Evolutionary conservation across 2,797 vertebrate genomes (phyloP).

Genomic region (Sebastes elongatus): DNA sequence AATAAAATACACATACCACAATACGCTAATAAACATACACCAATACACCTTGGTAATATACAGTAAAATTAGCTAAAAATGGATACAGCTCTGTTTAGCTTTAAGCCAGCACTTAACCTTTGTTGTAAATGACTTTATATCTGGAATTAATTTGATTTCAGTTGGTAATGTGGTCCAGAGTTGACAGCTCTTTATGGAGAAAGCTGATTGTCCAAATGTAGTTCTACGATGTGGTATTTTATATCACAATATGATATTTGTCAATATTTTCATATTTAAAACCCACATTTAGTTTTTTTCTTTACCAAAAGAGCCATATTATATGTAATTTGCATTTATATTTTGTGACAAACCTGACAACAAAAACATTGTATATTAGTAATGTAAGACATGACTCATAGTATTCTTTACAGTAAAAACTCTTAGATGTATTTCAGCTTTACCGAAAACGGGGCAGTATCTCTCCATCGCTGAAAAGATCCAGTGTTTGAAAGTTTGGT

Average conservation of each 20-base stretch:
- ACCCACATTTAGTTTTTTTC: background rate
- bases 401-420: background rate
- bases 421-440: background rate
- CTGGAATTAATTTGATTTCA: too few species aligned
- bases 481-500: background rate
- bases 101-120: too few species aligned
- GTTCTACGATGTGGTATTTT: too few species aligned
- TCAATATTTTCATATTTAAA: background rate
- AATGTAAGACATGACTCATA: background rate
- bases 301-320: background rate
- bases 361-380: background rate
- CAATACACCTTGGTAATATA: too few species aligned
- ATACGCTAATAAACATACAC: too few species aligned
- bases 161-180: too few species aligned
- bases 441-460: slow-evolving; percentile 38
- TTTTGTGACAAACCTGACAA: background rate
- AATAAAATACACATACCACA: too few species aligned
- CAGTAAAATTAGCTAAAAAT: too few species aligned
- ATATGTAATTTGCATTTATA: background rate
- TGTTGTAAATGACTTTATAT: too few species aligned
- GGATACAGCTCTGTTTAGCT: too few species aligned
- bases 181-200: too few species aligned
- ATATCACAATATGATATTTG: background rate
- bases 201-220: too few species aligned
- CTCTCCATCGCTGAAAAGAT: background rate